Evolutionary conservation across 2,888 invertebrate species (phyloP).

Genomic region (Nudaria mundana): DNA sequence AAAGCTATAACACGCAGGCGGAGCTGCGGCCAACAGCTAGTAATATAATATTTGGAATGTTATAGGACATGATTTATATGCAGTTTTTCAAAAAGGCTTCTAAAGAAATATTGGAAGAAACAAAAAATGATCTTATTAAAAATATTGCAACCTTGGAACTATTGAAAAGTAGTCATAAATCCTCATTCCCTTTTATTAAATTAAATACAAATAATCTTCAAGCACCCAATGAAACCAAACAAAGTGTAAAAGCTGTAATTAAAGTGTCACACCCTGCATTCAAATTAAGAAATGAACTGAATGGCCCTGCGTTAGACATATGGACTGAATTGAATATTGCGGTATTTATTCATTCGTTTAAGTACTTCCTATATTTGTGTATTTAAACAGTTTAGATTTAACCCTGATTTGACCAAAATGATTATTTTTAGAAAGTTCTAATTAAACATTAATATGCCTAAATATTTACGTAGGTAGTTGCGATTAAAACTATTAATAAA

Average conservation of each 20-base stretch:
- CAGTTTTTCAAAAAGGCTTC: not conserved
- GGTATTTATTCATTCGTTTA: not conserved
- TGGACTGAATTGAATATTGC: not conserved
- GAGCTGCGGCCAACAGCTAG: too few relatives aligned
- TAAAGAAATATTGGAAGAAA: not conserved
- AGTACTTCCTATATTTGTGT: not conserved
- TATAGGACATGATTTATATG: conserved; percentile 1
- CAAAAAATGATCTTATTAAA: not conserved
- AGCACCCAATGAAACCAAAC: not conserved
- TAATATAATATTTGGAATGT: too few relatives aligned
- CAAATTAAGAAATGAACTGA: not conserved
- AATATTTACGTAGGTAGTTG: not conserved
- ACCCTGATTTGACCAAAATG: too few relatives aligned
- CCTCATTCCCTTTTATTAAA: too few relatives aligned
- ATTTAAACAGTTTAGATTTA: not conserved
- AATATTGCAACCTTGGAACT: not conserved
- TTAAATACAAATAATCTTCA: not conserved
- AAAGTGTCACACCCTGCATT: not conserved
- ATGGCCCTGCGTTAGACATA: not conserved
- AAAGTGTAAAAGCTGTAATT: not conserved
- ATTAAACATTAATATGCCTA: not conserved
- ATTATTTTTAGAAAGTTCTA: not conserved
- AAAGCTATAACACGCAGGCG: too few relatives aligned
- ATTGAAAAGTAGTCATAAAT: not conserved
- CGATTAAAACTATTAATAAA: not conserved